Conservation (phyloP, 2,797 vertebrate genomes). For the Remorina albescens region DNA sequence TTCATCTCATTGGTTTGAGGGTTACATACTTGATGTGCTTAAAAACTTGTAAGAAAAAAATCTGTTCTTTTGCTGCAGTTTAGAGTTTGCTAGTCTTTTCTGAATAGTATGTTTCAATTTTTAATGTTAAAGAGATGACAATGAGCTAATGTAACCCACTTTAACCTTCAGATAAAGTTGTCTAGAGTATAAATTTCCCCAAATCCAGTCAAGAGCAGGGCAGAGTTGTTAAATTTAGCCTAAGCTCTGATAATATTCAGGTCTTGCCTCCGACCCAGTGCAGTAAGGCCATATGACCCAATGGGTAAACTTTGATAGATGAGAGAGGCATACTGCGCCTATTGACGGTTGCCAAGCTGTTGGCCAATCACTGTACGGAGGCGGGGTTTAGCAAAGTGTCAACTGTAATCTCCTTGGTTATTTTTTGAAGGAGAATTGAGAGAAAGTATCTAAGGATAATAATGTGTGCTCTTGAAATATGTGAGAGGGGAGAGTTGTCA, state of each 20-base stretch:
- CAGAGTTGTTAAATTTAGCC: background rate
- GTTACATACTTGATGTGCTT: background rate
- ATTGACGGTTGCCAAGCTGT: conserved; percentile 10
- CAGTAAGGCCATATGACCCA: background rate
- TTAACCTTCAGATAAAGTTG: background rate
- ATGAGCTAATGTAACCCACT: background rate
- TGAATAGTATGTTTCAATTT: background rate
- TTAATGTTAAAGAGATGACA: background rate
- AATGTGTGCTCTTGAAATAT: conserved; percentile 28
- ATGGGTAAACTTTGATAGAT: background rate
- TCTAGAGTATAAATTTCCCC: background rate
- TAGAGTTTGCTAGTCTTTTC: background rate
- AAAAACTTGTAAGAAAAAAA: background rate
- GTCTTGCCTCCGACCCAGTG: background rate
- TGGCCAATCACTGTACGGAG: background rate
- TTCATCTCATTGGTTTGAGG: background rate
- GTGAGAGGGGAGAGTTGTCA: conserved; percentile 62
- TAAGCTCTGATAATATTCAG: background rate
- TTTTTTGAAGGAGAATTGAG: conserved; percentile 16
- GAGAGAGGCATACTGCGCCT: background rate
- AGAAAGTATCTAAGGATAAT: conserved; percentile 25
- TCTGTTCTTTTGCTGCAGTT: background rate
- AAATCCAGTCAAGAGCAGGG: background rate
- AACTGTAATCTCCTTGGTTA: conserved; percentile 19
- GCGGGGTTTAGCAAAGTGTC: conserved; percentile 3